These are phyloP conservation scores for Macheiramphus alcinus DNA, from an alignment of 2,113 vertebrate genomes.

Conservation along the genomic window DNA sequence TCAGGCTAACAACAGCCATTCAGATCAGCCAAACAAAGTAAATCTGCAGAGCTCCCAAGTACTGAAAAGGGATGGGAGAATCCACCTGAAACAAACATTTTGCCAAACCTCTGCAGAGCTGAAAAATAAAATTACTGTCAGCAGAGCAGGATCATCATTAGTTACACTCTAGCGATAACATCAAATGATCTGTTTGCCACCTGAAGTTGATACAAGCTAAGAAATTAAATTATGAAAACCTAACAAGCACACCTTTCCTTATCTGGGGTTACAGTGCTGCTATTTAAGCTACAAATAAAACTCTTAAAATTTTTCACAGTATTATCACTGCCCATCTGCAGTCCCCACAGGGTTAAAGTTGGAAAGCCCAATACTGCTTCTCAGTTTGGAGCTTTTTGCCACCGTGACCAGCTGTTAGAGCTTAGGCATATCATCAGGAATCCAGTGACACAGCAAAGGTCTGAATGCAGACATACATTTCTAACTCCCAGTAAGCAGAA, in stretches of 20 bases:
- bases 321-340: background rate
- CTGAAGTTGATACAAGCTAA: background rate
- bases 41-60: background rate
- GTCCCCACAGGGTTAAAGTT: background rate
- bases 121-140: background rate
- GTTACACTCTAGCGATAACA: background rate
- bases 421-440: conserved; percentile 18
- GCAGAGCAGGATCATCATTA: background rate
- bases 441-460: conserved; percentile 28
- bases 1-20: background rate
- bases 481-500: background rate
- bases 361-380: background rate
- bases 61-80: background rate
- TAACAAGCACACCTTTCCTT: background rate
- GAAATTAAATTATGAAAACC: background rate
- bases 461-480: background rate
- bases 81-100: background rate
- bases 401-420: conserved; percentile 11
- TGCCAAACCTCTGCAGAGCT: background rate
- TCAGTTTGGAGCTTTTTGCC: background rate
- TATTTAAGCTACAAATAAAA: background rate
- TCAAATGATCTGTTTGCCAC: background rate
- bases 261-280: background rate
- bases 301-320: background rate
- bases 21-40: background rate